Conservation (phyloP, 2,888 invertebrate genomes). For the Drosophila limbata region DNA sequence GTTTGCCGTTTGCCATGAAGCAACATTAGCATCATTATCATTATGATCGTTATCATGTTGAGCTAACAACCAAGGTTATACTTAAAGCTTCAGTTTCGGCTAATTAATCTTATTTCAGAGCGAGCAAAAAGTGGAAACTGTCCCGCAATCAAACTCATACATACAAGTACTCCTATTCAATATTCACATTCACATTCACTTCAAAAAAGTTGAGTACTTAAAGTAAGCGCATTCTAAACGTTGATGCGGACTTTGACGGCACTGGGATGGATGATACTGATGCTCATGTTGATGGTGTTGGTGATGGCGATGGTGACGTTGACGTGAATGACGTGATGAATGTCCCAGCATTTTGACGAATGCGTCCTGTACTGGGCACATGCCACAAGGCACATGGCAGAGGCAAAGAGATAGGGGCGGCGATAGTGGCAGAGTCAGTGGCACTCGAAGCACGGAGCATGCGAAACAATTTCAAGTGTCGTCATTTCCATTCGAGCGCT, state of each 20-base stretch:
- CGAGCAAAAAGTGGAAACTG: constrained; percentile 10
- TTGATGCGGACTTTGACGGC: constrained; percentile 40
- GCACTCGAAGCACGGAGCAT: constrained; percentile 23
- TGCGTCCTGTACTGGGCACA: constrained; percentile 45
- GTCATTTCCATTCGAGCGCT: constrained; percentile 63
- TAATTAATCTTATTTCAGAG: constrained; percentile 76
- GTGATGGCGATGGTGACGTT: constrained; percentile 39
- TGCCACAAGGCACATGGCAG: constrained; percentile 2
- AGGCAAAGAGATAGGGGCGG: not conserved
- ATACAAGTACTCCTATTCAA: not conserved
- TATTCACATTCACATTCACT: not conserved
- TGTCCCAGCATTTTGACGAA: constrained; percentile 76
- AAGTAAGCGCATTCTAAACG: constrained; percentile 73
- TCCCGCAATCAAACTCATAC: not conserved
- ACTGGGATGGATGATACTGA: not conserved
- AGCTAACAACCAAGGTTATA: constrained; percentile 7
- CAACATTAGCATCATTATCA: constrained; percentile 16
- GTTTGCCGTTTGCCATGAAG: constrained; percentile 48
- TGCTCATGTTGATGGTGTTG: constrained; percentile 19
- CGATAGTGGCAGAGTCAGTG: not conserved
- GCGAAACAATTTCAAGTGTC: constrained; percentile 75
- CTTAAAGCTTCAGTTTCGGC: constrained; percentile 46
- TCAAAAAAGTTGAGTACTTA: constrained; percentile 26
- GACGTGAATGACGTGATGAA: constrained; percentile 80
- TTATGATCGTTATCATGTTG: constrained; percentile 10